Evolutionary conservation across 2,797 vertebrate species (phyloP).

Genomic region (Varecia variegata): DNA sequence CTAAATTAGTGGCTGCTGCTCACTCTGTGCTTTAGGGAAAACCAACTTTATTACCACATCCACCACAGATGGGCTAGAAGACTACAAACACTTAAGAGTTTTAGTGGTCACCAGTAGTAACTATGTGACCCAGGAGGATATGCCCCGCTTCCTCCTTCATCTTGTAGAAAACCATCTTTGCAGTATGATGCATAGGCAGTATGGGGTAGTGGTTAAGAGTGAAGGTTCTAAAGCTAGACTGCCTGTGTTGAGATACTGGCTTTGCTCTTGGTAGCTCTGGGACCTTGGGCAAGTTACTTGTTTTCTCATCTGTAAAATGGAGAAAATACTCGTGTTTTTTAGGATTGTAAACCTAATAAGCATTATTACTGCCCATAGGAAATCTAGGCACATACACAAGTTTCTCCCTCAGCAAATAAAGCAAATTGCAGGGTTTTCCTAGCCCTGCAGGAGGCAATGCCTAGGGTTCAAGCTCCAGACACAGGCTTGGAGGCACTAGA

Average conservation of each 20-base stretch:
- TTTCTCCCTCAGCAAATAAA: not conserved
- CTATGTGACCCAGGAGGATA: not conserved
- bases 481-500: not conserved
- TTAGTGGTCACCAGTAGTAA: not conserved
- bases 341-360: not conserved
- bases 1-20: not conserved
- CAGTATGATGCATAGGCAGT: not conserved
- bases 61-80: not conserved
- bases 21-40: not conserved
- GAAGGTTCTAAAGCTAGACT: not conserved
- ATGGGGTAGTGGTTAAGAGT: not conserved
- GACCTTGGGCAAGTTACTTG: not conserved
- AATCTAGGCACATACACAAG: not conserved
- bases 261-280: not conserved
- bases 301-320: slow-evolving; percentile 17
- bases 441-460: not conserved
- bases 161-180: not conserved
- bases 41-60: not conserved
- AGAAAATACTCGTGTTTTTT: not conserved
- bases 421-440: not conserved
- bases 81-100: not conserved
- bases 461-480: not conserved
- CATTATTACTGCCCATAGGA: not conserved
- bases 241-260: not conserved
- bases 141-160: not conserved